Base-by-base conservation (phyloP, 2,113 vertebrate genomes). In the Oophaga pumilio region DNA sequence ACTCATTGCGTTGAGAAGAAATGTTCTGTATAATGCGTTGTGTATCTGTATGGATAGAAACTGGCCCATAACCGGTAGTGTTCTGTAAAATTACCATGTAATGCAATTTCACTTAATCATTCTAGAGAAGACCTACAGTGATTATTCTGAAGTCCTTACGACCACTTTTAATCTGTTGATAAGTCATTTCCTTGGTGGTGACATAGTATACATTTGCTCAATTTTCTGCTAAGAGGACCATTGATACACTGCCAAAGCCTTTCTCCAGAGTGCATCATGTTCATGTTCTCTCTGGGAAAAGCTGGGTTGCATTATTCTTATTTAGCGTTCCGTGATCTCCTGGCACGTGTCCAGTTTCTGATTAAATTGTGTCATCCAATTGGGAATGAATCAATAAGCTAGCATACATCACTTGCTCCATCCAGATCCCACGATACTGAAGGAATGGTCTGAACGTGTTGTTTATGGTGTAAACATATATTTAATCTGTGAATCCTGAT, bases 361-460 rank as follows among this genome's bases (percentile, higher is more conserved):
- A 87, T 87, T 87, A 87, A 76, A 77, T 62, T 83, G 60, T 88
- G 81, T 77, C 81, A 88, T 83, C 73, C 60, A 76, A 57, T 77
- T 50, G 28, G 15, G 57, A 57, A 22, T 88, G 15, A 84, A 77
- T 88, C 87, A 77, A 88, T 88, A 84, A 84, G 33, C 59, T 43
- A 66, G 68, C 86, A 87, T 87, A 82, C n/a, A 82, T 87, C 86
- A 87, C 50, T 76, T n/a, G 33, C 52, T 14, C n/a, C n/a, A 59
- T 82, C 59, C 68, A 66, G 69, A 52, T 76, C 81, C 56, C 56
- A 76, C 56, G 74, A 69, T 66, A 69, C 17, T 28, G 62, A 33
- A 12, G 50, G n/a, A 17, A 76, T n/a, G 20, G 57, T 77, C 57
- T 68, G 24, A 18, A 84, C 33, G 22, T 57, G 50, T 57, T 84